Base-by-base conservation (phyloP, 1,140 invertebrate species). In the Eurosta solidaginis region DNA sequence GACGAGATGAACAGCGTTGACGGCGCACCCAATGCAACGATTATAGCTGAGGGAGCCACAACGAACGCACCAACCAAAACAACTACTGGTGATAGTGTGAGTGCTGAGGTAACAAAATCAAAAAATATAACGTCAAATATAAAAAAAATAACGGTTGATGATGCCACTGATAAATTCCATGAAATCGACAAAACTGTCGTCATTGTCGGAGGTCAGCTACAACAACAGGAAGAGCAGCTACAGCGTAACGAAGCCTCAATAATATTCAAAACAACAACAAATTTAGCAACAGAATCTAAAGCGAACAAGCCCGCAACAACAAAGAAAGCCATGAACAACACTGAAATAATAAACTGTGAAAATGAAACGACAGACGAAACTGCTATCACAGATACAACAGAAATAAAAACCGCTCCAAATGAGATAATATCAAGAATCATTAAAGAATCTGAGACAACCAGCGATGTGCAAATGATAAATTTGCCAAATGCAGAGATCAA, bases 1-100 rank as follows among this genome's bases (percentile, higher is more conserved):
- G 59, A n/a, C n/a, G n/a, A 68, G 40, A 68, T 68, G 59, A 68
- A 68, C 59, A 68, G 59, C 59, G 59, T 68, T 68, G 59, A 68
- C 59, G 59, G 59, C 59, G 59, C 59, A 68, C 59, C 59, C 59
- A 68, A 68, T 68, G 33, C 59, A 29, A 68, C 59, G 59, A 68
- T 42, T 68, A 40, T 68, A 68, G 59, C 33, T 40, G 59, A 68
- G 33, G 59, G 33, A 42, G 33, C 59, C 33, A 17, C 59, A 40
- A 68, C 54, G 29, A 36, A 7, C 54, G 54, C 54, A 33, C n/a
- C 54, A 63, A 63, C 54, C 54, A 40, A 9, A 68, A 68, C 36
- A 20, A 68, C 59, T 40, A 40, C 49, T 3, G 25, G n/a, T n/a
- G n/a, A n/a, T 52, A 52, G 1, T 52, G n/a, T 52, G 22, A 22